A percentile compares a stretch with the other conserved stretches of the same genome.
Evolutionary conservation across 1,140 invertebrate species (phyloP).

Genomic region (Drosophila asahinai): DNA sequence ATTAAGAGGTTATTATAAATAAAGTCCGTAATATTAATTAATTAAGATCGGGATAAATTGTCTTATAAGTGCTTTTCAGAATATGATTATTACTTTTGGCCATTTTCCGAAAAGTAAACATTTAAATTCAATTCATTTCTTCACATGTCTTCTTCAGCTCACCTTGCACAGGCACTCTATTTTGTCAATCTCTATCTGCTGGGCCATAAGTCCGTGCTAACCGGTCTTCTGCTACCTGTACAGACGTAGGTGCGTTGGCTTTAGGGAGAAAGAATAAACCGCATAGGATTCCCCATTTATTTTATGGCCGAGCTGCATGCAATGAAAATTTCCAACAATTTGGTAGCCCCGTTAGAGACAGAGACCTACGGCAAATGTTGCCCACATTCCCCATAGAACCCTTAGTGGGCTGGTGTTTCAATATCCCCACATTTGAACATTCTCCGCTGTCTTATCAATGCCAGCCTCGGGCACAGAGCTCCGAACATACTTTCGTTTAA

Average conservation of each 20-base stretch:
- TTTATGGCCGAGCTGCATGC: slow-evolving; percentile 76
- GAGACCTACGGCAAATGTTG: slow-evolving; percentile 10
- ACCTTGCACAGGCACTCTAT: slow-evolving; percentile 21
- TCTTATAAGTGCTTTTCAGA: neutral
- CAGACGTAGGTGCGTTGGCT: slow-evolving; percentile 41
- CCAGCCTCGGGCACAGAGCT: slow-evolving; percentile 48
- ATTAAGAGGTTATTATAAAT: too few relatives aligned
- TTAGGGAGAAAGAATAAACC: slow-evolving; percentile 23
- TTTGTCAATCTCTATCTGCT: slow-evolving; percentile 66
- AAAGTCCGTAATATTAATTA: too few relatives aligned
- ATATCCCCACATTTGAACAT: slow-evolving; percentile 46
- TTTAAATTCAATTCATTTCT: slow-evolving; percentile 7
- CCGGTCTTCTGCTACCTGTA: slow-evolving; percentile 30
- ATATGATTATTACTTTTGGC: neutral
- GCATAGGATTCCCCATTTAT: slow-evolving; percentile 72
- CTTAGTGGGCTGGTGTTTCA: slow-evolving; percentile 32
- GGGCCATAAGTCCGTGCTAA: slow-evolving; percentile 31
- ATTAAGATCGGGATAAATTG: neutral
- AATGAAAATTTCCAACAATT: slow-evolving; percentile 64
- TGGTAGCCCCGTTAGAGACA: neutral
- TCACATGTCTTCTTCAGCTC: slow-evolving; percentile 2
- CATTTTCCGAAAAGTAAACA: neutral
- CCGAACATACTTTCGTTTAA: slow-evolving; percentile 40
- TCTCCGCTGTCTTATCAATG: slow-evolving; percentile 66
- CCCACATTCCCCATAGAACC: slow-evolving; percentile 20